Percentiles rank a stretch among this genome's conserved stretches.
Evolutionary conservation across 2,888 invertebrate genomes (phyloP).

Genomic region (Uropetala carovei): DNA sequence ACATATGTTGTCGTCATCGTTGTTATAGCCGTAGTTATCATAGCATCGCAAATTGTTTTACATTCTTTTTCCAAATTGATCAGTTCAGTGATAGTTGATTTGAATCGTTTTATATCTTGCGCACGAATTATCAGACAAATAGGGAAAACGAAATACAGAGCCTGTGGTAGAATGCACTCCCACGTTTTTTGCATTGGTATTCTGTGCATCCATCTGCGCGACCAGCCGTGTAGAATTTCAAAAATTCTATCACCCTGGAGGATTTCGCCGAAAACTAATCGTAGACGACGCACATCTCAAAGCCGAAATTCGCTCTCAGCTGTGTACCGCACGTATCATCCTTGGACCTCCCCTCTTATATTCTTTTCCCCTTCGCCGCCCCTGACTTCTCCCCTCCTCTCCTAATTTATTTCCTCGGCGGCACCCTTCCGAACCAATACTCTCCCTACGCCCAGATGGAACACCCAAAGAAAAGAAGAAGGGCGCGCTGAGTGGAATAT

Average conservation of each 20-base stretch:
- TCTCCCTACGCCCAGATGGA: constrained; percentile 1
- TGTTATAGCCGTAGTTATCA: too few species aligned
- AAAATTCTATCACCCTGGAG: background rate
- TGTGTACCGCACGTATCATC: background rate
- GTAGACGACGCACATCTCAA: background rate
- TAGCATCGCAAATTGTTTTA: too few species aligned
- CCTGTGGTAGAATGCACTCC: too few species aligned
- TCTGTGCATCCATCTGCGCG: background rate
- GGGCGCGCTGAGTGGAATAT: background rate
- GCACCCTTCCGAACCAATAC: background rate
- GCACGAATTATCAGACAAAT: too few species aligned
- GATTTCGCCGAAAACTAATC: background rate
- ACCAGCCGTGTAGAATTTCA: background rate
- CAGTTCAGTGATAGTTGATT: too few species aligned
- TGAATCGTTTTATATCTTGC: too few species aligned
- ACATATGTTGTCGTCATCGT: too few species aligned
- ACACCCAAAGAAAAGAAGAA: background rate
- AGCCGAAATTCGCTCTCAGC: background rate
- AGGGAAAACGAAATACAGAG: too few species aligned
- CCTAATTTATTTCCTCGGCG: constrained; percentile 13
- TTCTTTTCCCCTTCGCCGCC: background rate
- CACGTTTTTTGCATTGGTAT: background rate
- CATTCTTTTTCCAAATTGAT: too few species aligned
- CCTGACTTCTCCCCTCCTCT: background rate
- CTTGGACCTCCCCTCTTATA: background rate